Evolutionary conservation across 2,797 vertebrate species (phyloP), one percentile per base, ranked within the genome.

Genomic region (Pseudopleuronectes americanus): DNA sequence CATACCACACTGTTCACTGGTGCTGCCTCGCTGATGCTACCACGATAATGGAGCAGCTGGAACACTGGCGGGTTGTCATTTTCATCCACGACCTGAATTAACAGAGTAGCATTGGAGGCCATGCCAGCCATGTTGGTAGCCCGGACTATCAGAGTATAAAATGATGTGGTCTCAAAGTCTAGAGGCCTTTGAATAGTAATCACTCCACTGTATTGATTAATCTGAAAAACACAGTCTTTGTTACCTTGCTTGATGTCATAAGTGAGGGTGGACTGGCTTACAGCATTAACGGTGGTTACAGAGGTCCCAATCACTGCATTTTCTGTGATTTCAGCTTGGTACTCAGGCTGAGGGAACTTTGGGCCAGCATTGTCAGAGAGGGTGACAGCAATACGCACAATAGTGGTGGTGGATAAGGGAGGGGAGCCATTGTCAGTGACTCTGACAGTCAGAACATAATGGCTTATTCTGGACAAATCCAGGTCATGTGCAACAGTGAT

Each of bases 101-200:
- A 92, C 65, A 97, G 90, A 0, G 96, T 97, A 43, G 94, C 92
- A 72, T 97, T 99, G 12, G 97, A 96, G 17, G 96, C 92, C 96
- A 98, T 96, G 28, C 97, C 97, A 38, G 98, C 97, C 98, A 99
- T 99, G 90, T 99, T 99, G 31, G 95, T 95, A 64, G 97, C 96
- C 79, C 96, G 96, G 17, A 99, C 36, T 0, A 89, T 94, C 23
- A 99, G 93, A 9, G 88, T 92, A 66, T 98, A 98, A 16, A 91
- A 95, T 10, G 95, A 81, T 64, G 85, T 83, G 0, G 19, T 91
- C 83, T 99, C 98, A 33, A 95, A 98, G 90, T 99, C 98, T 17
- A 98, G 92, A 5, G 79, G 24, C 67, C 92, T 97, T 48, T 95
- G 96, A 63, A 94, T 98, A 16, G 96, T 97, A 81, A 99, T 92